Evolutionary conservation across 1,140 invertebrate species (phyloP).

Genomic region (Paramacrobiotus metropolitanus): DNA sequence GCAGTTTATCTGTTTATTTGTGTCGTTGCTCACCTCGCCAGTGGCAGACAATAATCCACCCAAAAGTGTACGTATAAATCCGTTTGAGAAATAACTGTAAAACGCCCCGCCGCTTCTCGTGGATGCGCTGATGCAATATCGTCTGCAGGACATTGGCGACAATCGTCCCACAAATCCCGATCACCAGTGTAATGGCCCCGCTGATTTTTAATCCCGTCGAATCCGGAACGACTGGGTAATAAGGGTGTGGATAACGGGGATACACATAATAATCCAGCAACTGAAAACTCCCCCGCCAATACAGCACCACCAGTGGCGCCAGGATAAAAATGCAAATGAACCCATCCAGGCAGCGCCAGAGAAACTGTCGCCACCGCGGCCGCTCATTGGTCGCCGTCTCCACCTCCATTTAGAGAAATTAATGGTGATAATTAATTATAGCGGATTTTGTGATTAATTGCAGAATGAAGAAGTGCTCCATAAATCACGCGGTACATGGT

Average conservation of each 20-base stretch:
- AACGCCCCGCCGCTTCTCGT: neutral
- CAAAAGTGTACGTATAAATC: neutral
- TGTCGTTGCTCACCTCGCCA: too few species aligned
- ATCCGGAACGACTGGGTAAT: too few species aligned
- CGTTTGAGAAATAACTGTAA: neutral
- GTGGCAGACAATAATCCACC: conserved; percentile 34
- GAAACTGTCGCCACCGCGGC: too few species aligned
- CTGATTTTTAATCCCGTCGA: conserved; percentile 31
- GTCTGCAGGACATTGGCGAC: conserved; percentile 39
- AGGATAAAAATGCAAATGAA: conserved; percentile 42
- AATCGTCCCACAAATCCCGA: conserved; percentile 41
- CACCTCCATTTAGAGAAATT: too few species aligned
- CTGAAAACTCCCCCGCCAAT: conserved; percentile 61
- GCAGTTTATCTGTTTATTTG: too few species aligned
- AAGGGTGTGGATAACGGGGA: too few species aligned
- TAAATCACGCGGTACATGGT: too few species aligned
- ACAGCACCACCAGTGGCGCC: conserved; percentile 49
- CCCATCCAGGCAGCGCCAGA: conserved; percentile 31
- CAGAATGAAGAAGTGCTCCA: too few species aligned
- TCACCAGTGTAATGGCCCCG: conserved; percentile 34
- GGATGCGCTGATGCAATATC: conserved; percentile 20
- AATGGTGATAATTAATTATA: too few species aligned
- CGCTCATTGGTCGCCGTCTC: too few species aligned
- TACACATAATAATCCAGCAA: conserved; percentile 45
- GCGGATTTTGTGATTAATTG: too few species aligned